A percentile compares a stretch with the other conserved stretches of the same genome.
Conservation (phyloP, 64 coral and sea anemone genomes). For the Pocillopora verrucosa region DNA sequence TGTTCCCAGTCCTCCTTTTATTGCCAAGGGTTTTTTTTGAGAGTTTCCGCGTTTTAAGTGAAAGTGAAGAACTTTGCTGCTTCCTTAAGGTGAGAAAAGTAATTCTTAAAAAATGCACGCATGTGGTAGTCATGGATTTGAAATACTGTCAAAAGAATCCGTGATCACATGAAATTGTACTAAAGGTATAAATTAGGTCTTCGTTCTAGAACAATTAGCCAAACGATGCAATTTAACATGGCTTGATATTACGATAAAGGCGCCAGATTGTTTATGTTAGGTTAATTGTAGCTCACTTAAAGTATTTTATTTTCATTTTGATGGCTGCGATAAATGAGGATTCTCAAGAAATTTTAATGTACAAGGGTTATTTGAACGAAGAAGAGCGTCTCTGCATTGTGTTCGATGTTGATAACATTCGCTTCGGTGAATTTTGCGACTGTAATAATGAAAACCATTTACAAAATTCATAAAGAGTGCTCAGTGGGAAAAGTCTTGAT, state of each 20-base stretch:
- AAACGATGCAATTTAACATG: neutral
- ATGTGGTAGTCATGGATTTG: neutral
- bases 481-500: neutral
- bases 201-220: neutral
- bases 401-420: neutral
- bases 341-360: no score
- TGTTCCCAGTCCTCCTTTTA: neutral
- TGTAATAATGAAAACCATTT: no score
- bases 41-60: neutral
- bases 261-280: neutral
- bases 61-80: neutral
- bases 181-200: neutral
- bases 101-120: neutral
- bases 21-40: neutral
- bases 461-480: neutral
- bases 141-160: neutral
- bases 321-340: no score
- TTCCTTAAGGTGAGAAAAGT: constrained; percentile 5
- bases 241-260: neutral
- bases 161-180: neutral
- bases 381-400: no score
- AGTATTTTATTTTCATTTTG: no score
- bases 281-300: neutral
- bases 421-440: neutral
- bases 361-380: no score